A percentile compares a stretch with the other conserved stretches of the same genome.
These are phyloP conservation scores for Acinonyx jubatus DNA, from an alignment of 2,113 vertebrate species.

Conservation along the genomic window DNA sequence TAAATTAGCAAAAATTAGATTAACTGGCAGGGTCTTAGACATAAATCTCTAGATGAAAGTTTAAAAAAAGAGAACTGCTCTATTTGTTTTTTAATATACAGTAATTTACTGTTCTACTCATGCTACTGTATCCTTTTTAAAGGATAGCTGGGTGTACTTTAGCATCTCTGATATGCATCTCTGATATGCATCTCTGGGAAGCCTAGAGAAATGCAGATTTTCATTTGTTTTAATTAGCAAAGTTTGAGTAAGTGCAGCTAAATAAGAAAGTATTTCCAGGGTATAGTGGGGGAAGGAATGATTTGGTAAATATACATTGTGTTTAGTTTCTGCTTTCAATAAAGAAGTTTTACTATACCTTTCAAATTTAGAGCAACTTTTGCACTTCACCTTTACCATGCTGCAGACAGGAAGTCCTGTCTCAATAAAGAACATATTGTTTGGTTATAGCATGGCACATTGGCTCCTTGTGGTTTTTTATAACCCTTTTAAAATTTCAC, in stretches of 20 bases:
- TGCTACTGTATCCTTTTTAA: constrained; percentile 14
- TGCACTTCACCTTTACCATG: constrained; percentile 84
- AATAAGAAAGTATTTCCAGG: constrained; percentile 54
- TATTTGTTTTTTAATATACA: background rate
- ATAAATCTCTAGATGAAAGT: constrained; percentile 49
- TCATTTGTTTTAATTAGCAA: constrained; percentile 61
- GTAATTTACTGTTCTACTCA: background rate
- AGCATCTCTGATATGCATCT: background rate
- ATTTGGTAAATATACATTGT: constrained; percentile 72
- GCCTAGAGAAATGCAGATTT: constrained; percentile 44
- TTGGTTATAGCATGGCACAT: constrained; percentile 79
- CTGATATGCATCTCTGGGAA: background rate
- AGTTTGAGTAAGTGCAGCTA: background rate
- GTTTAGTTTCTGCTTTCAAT: constrained; percentile 85
- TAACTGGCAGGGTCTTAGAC: background rate
- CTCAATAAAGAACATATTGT: constrained; percentile 88
- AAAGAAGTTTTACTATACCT: constrained; percentile 87
- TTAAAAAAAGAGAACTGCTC: background rate
- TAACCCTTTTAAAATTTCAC: constrained; percentile 76
- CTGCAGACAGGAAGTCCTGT: constrained; percentile 85
- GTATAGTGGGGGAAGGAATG: constrained; percentile 41
- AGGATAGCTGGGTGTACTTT: background rate
- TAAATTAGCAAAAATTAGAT: constrained; percentile 65
- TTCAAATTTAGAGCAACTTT: constrained; percentile 84
- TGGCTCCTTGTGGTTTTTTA: constrained; percentile 78